These are phyloP conservation scores for Drosophila dunni DNA, from an alignment of 1,140 invertebrate species.

Conservation along the genomic window DNA sequence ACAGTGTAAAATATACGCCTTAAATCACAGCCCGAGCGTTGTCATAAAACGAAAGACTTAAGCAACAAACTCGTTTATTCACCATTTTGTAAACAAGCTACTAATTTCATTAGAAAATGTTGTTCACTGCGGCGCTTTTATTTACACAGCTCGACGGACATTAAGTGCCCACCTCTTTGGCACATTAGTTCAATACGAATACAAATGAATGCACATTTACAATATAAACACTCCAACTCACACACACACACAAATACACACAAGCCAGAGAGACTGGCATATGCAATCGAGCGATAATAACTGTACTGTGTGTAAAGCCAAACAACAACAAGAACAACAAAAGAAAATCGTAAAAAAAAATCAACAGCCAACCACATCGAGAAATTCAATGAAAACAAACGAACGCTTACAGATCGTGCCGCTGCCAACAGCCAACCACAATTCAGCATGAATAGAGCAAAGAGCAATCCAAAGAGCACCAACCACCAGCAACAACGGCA, in stretches of 20 bases:
- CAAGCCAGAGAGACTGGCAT: slow-evolving; percentile 25
- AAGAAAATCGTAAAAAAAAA: slow-evolving; percentile 39
- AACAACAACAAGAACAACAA: slow-evolving; percentile 40
- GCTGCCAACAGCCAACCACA: slow-evolving; percentile 73
- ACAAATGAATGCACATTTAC: slow-evolving; percentile 79
- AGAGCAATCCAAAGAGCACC: slow-evolving; percentile 16
- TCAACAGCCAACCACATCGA: slow-evolving; percentile 77
- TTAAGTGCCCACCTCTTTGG: slow-evolving; percentile 77
- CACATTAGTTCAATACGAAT: slow-evolving; percentile 75
- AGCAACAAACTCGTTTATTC: slow-evolving; percentile 72
- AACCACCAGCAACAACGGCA: slow-evolving; percentile 1
- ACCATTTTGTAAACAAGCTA: slow-evolving; percentile 71
- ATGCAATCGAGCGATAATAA: slow-evolving; percentile 61
- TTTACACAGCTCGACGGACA: slow-evolving; percentile 72
- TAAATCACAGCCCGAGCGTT: slow-evolving; percentile 12
- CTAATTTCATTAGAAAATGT: slow-evolving; percentile 58
- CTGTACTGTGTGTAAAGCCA: slow-evolving; percentile 74
- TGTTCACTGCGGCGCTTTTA: slow-evolving; percentile 52
- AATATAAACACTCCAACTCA: slow-evolving; percentile 54
- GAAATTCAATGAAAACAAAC: slow-evolving; percentile 81
- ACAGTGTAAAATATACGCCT: slow-evolving; percentile 10
- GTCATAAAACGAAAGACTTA: slow-evolving; percentile 62
- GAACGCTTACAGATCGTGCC: slow-evolving; percentile 66
- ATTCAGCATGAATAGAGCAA: slow-evolving; percentile 47
- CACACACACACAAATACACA: slow-evolving; percentile 28